Percentiles rank a stretch among this genome's conserved stretches.
Evolutionary conservation across 2,113 vertebrate species (phyloP).

Genomic region (Potamarius usumacintae): DNA sequence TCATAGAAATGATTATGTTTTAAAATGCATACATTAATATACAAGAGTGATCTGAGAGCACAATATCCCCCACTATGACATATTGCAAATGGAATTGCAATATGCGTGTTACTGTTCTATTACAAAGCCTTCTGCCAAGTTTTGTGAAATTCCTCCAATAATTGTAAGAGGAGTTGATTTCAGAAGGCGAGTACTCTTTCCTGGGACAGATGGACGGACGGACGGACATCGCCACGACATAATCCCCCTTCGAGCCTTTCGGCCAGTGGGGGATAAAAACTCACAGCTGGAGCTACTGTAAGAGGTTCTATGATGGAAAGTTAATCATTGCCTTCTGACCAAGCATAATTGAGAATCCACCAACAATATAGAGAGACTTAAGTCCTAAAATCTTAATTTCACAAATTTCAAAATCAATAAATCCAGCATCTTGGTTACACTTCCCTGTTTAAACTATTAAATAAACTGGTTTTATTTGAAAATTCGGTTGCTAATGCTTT

Average conservation of each 20-base stretch:
- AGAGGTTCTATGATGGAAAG: background rate
- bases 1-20: background rate
- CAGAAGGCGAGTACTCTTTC: too few species aligned
- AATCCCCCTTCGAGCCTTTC: too few species aligned
- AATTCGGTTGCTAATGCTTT: conserved; percentile 33
- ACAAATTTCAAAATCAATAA: background rate
- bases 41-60: too few species aligned
- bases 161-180: too few species aligned
- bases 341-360: background rate
- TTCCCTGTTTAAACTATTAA: conserved; percentile 11
- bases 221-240: too few species aligned
- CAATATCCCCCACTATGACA: too few species aligned
- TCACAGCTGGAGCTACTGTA: background rate
- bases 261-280: background rate
- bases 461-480: conserved; percentile 37
- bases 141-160: too few species aligned
- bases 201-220: too few species aligned
- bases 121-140: too few species aligned
- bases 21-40: background rate
- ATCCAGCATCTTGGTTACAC: background rate
- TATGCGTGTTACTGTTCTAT: too few species aligned
- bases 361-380: background rate
- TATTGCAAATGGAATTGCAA: too few species aligned
- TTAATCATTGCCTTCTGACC: background rate
- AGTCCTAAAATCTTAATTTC: background rate